Evolutionary conservation across 2,797 vertebrate species (phyloP).

Genomic region (Gila robusta): DNA sequence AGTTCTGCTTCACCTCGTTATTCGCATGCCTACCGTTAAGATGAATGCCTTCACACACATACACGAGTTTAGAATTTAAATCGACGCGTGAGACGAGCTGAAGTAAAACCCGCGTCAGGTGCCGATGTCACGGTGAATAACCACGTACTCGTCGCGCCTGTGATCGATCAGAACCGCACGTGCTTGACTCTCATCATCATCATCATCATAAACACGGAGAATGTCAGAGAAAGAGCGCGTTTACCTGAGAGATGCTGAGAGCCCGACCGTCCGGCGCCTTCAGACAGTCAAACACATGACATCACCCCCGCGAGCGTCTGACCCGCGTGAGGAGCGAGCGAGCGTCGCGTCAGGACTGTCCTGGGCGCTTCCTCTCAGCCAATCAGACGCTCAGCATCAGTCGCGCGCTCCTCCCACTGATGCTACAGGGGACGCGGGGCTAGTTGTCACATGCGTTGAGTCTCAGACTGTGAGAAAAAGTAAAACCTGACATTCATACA

Average conservation of each 20-base stretch:
- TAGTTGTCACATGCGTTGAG: not conserved
- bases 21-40: not conserved
- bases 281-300: slow-evolving; percentile 8
- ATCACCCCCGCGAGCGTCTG: slow-evolving; percentile 21
- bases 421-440: not conserved
- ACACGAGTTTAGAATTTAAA: too few species aligned
- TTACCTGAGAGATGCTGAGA: slow-evolving; percentile 28
- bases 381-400: slow-evolving; percentile 69
- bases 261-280: not conserved
- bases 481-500: not conserved
- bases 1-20: not conserved
- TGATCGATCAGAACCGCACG: not conserved
- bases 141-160: not conserved
- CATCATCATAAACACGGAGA: not conserved
- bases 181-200: too few species aligned
- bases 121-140: not conserved
- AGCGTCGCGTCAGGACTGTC: slow-evolving; percentile 58
- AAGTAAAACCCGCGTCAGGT: not conserved
- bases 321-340: not conserved
- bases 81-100: not conserved
- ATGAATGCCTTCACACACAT: not conserved
- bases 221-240: not conserved
- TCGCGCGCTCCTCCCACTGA: not conserved
- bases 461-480: not conserved
- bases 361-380: slow-evolving; percentile 73